phyloP scores from a whole-genome alignment of 2,797 vertebrate species.

The Sebastes hubbsi region DNA sequence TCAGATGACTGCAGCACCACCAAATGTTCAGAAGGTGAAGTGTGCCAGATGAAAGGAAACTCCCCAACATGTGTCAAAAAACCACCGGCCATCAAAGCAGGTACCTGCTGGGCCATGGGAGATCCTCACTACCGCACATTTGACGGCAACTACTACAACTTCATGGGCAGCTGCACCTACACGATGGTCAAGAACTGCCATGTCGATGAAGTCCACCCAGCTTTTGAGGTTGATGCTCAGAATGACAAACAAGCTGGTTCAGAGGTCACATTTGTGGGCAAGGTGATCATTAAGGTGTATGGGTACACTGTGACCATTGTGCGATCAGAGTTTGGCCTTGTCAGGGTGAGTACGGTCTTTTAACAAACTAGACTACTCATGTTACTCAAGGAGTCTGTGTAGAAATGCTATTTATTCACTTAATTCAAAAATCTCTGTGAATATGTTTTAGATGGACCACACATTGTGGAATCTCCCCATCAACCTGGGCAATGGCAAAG shows the following conservation, averaged over 20 bases:
- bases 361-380: background rate
- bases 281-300: constrained; percentile 70
- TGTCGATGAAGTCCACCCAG: constrained; percentile 25
- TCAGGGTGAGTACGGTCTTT: constrained; percentile 67
- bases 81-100: background rate
- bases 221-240: constrained; percentile 57
- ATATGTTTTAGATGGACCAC: constrained; percentile 42
- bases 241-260: constrained; percentile 51
- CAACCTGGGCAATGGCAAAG: constrained; percentile 62
- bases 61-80: constrained; percentile 30
- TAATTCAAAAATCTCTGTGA: background rate
- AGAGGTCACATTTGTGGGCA: constrained; percentile 66
- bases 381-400: background rate
- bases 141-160: constrained; percentile 76
- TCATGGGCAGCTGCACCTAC: constrained; percentile 87
- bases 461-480: constrained; percentile 71
- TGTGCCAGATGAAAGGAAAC: constrained; percentile 26
- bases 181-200: constrained; percentile 75
- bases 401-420: background rate
- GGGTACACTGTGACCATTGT: constrained; percentile 59
- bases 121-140: constrained; percentile 87
- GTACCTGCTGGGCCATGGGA: constrained; percentile 77
- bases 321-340: constrained; percentile 66
- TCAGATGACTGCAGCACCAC: constrained; percentile 30
- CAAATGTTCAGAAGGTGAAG: constrained; percentile 23